Percentiles rank a stretch among this genome's conserved stretches.
phyloP scores from a whole-genome alignment of 2,888 invertebrate species.

The Acanthosepion esculentum region DNA sequence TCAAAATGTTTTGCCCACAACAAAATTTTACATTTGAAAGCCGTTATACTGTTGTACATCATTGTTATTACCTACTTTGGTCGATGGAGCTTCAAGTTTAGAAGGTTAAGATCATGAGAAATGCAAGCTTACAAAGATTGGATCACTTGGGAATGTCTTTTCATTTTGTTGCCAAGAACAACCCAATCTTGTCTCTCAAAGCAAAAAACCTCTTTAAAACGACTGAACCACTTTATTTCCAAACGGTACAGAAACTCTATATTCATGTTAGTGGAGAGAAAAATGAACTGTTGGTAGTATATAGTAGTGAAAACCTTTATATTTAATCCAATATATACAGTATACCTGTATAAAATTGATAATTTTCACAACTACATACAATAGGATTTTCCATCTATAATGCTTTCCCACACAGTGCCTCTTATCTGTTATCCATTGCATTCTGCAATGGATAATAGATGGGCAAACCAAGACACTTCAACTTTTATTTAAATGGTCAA shows the following conservation, averaged over 20 bases:
- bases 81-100: background rate
- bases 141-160: background rate
- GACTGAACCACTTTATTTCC: background rate
- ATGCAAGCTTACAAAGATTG: background rate
- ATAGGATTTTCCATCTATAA: background rate
- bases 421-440: background rate
- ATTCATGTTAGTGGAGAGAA: background rate
- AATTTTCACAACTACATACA: background rate
- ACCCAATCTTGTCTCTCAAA: background rate
- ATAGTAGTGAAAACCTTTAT: background rate
- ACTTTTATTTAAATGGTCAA: background rate
- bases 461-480: background rate
- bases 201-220: background rate
- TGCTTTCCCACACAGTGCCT: background rate
- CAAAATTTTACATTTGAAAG: background rate
- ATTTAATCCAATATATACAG: too few species aligned
- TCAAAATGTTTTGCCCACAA: background rate
- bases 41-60: background rate
- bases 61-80: background rate
- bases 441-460: background rate
- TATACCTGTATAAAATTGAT: background rate
- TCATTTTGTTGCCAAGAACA: background rate
- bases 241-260: background rate
- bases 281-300: background rate
- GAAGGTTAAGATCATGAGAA: background rate